Evolutionary conservation across 2,113 vertebrate species (phyloP).

Genomic region (Symphodus melops): DNA sequence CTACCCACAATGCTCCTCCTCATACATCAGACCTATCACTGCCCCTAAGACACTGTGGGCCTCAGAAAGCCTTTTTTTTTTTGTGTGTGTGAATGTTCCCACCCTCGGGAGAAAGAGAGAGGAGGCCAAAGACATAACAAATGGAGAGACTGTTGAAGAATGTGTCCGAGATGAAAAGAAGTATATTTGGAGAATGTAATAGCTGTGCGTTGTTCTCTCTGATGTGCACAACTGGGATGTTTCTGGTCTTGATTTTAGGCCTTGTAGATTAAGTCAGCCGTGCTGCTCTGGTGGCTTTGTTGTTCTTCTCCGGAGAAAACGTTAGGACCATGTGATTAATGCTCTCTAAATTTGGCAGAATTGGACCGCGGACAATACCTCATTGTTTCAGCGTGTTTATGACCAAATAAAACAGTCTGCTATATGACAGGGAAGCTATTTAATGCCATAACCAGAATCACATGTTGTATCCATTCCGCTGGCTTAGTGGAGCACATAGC

Average conservation of each 20-base stretch:
- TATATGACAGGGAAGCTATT: slow-evolving; percentile 65
- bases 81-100: slow-evolving; percentile 67
- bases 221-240: slow-evolving; percentile 57
- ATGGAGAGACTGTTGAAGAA: slow-evolving; percentile 73
- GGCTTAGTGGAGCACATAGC: slow-evolving; percentile 23
- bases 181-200: slow-evolving; percentile 67
- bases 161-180: slow-evolving; percentile 75
- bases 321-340: slow-evolving; percentile 66
- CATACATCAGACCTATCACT: slow-evolving; percentile 73
- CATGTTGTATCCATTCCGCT: slow-evolving; percentile 45
- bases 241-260: slow-evolving; percentile 75
- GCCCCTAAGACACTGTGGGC: slow-evolving; percentile 59
- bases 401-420: slow-evolving; percentile 71
- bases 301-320: slow-evolving; percentile 60
- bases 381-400: slow-evolving; percentile 66
- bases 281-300: slow-evolving; percentile 66
- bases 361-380: slow-evolving; percentile 59
- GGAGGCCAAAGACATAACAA: slow-evolving; percentile 73
- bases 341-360: slow-evolving; percentile 67
- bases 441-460: slow-evolving; percentile 70
- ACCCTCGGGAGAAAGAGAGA: slow-evolving; percentile 50
- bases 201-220: slow-evolving; percentile 62
- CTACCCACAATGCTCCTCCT: slow-evolving; percentile 74
- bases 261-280: slow-evolving; percentile 58
- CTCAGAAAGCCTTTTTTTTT: slow-evolving; percentile 56